Conservation (phyloP, 2,797 vertebrate species). For the Pampus argenteus region DNA sequence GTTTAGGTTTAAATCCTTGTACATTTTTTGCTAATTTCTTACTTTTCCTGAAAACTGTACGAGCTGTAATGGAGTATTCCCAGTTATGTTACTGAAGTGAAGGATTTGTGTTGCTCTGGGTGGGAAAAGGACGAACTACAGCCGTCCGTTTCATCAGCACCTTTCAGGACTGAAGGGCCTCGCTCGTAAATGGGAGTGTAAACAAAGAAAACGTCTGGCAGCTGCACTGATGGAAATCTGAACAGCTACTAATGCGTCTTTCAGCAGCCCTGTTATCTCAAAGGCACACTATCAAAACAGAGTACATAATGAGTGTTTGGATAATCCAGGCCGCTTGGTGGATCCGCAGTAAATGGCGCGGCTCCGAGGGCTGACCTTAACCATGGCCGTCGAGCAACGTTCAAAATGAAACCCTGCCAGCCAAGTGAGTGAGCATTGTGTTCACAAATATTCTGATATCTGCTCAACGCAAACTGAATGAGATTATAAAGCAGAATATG, state of each 20-base stretch:
- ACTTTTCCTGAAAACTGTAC: neutral
- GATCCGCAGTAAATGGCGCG: constrained; percentile 26
- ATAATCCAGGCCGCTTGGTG: constrained; percentile 53
- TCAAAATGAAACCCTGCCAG: constrained; percentile 52
- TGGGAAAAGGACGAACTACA: constrained; percentile 33
- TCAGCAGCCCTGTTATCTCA: constrained; percentile 70
- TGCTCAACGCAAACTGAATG: neutral
- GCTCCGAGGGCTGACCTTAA: constrained; percentile 47
- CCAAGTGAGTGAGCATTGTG: constrained; percentile 19
- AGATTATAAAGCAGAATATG: constrained; percentile 1
- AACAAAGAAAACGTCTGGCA: constrained; percentile 69
- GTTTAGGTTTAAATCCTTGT: too few relatives aligned
- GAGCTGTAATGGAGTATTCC: neutral
- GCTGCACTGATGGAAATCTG: constrained; percentile 72
- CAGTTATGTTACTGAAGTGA: constrained; percentile 4
- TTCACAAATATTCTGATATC: constrained; percentile 15
- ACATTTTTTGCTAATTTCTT: neutral
- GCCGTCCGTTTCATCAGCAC: constrained; percentile 17
- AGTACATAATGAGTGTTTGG: constrained; percentile 65
- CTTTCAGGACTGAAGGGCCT: constrained; percentile 55
- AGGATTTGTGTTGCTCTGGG: neutral
- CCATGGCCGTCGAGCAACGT: constrained; percentile 23
- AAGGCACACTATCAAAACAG: constrained; percentile 68
- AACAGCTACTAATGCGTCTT: constrained; percentile 73
- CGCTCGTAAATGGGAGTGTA: constrained; percentile 61